Evolutionary conservation across 2,888 invertebrate species (phyloP), one percentile per base, ranked within the genome.

Genomic region (Caenorhabditis auriculariae): DNA sequence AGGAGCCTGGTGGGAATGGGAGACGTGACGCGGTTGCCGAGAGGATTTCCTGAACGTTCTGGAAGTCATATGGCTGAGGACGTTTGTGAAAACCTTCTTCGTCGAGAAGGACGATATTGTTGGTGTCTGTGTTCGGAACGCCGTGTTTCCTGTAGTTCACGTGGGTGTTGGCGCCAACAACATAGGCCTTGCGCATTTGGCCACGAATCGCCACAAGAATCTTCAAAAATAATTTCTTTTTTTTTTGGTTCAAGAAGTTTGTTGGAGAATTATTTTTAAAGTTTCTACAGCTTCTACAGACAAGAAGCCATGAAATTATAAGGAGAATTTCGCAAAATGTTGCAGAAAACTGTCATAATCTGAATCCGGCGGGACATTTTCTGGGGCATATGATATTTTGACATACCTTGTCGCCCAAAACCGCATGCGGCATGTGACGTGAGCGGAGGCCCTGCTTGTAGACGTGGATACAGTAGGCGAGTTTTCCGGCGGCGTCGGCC

Each of bases 1-100:
- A 77, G 60, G 21, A 81, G 60, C 26, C 66, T 63, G 1, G 72
- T 90, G 0, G 98, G 98, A 62, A 99, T 89, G 0, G 98, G 98
- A 1, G 91, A 93, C 75, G 91, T 89, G 72, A 99, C 92, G 73
- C 96, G 87, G 1, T 91, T 98, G 19, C 98, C 98, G 3, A 95
- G 83, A 0, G 98, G 98, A 15, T 90, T 89, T 19, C 95, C 96
- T 78, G 93, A 80, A 56, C 44, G 24, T 17, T 15, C 17, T 9
- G n/a, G n/a, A 15, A 41, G 7, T 41, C 9, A 15, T 15, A 41
- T 7, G 21, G 21, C 19, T 41, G 7, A n/a, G n/a, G n/a, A n/a
- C n/a, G n/a, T n/a, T n/a, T n/a, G n/a, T n/a, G n/a, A n/a, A n/a
- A n/a, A 54, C 58, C 56, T 59, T 65, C 67, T 41, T 66, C 72